Evolutionary conservation across 2,888 invertebrate species (phyloP).

Genomic region (Minunthozetes semirufus): DNA sequence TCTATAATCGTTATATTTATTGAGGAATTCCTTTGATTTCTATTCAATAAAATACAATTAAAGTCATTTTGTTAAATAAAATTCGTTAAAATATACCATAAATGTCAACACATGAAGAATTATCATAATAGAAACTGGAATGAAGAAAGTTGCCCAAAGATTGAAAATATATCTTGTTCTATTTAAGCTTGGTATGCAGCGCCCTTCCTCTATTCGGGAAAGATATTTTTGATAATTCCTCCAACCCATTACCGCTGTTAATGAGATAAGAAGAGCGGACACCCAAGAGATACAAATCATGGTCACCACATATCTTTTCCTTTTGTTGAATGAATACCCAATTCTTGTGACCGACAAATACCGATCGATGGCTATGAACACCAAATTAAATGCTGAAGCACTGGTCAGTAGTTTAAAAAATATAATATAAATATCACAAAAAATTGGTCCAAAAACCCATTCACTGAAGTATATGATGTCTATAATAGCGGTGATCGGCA

Average conservation of each 20-base stretch:
- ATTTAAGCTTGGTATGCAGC: too few species aligned
- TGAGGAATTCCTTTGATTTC: too few species aligned
- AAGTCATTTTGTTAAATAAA: too few species aligned
- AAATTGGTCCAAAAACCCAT: neutral
- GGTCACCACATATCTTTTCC: neutral
- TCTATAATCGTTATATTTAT: too few species aligned
- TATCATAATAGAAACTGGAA: too few species aligned
- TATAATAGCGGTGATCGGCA: neutral
- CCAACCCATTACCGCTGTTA: neutral
- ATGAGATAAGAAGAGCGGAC: neutral
- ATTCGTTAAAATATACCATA: too few species aligned
- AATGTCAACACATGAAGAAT: too few species aligned
- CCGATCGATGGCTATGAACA: neutral
- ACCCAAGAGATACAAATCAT: neutral
- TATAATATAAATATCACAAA: slow-evolving; percentile 1
- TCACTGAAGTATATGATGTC: slow-evolving; percentile 8
- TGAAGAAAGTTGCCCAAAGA: too few species aligned
- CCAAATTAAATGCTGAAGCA: neutral
- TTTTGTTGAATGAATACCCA: neutral
- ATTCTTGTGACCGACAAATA: slow-evolving; percentile 7
- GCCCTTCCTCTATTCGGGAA: too few species aligned
- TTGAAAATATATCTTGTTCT: too few species aligned
- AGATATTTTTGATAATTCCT: neutral
- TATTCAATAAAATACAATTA: too few species aligned
- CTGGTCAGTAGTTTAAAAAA: neutral